Evolutionary conservation across 2,797 vertebrate species (phyloP), one percentile per base, ranked within the genome.

Genomic region (Petrocephalus sullivani): DNA sequence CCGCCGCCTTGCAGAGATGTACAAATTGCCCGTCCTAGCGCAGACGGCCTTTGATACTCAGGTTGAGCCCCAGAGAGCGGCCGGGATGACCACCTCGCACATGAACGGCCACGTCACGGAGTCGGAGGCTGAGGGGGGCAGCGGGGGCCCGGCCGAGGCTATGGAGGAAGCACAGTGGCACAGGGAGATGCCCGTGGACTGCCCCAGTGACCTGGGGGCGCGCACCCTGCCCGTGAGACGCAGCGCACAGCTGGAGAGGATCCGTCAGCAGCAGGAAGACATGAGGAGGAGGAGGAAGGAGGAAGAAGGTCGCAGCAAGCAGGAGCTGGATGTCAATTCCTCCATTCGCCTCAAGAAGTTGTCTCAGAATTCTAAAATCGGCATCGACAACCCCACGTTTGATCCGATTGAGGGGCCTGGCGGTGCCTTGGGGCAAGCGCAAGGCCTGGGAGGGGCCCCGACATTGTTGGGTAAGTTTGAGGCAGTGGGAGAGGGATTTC

Each of bases 341-440:
- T 99, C 98, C 5, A 96, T 99, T 93, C 95, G 98, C 90, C 97
- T 99, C 91, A 97, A 98, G 93, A 98, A 99, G 91, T 95, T 99
- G 89, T 96, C 98, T 89, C 98, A 99, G 89, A 98, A 98, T 93
- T 97, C 98, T 88, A 98, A 98, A 93, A 96, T 97, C 89, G 98
- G 98, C 94, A 99, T 99, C 90, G 98, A 99, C 95, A 99, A 99
- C 93, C 98, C 98, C 81, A 98, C 98, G 89, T 99, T 99, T 95
- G 97, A 97, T 90, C 97, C 97, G 37, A 96, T 98, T 87, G 98
- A 99, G 95, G 96, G 96, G 91, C 93, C 97, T 88, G 96, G 97
- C 89, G 96, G 96, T 82, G 93, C 94, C 84, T 94, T 96, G 90
- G 92, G 93, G 92, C 92, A 94, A 91, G 94, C 96, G 88, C 97